Evolutionary conservation across 2,888 invertebrate species (phyloP), one percentile per base, ranked within the genome.

Genomic region (Diaphora mendica): DNA sequence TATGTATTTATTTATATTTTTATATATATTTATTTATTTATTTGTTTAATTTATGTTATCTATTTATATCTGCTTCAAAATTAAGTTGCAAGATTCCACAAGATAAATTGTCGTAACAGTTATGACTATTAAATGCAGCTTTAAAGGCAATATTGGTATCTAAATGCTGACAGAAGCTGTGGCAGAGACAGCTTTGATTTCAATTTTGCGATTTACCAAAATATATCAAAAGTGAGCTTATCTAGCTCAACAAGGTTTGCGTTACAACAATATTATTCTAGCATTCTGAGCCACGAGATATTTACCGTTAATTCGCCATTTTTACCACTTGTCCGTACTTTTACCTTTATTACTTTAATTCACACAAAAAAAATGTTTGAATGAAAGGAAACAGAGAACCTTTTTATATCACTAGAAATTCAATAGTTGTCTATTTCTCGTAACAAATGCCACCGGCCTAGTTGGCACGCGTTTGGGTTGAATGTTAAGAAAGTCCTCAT

Each of bases 361-460:
- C 0, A n/a, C 3, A 9, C 26, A 39, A 9, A 39, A 33, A 20
- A 33, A 64, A 64, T 65, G 23, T n/a, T n/a, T n/a, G n/a, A n/a
- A 39, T 17, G 7, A 62, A 62, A 62, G 4, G 15, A 62, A 30
- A 68, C 44, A 51, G 17, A 30, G 35, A 64, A 64, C 64, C 23
- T 64, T 64, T 64, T 64, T 23, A 35, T 20, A 64, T 23, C n/a
- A 65, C 13, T 65, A 39, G 62, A 30, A 62, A 15, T 62, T 65
- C 26, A 68, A 72, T 72, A 44, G 64, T 64, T 39, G 68, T 55
- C 64, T 68, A 39, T 30, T 44, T 64, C 72, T 62, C 64, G 68
- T 74, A 72, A 80, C 75, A 76, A 80, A 85, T 82, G 82, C 76
- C 79, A 78, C 71, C 81, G 85, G 81, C 85, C 87, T 78, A 83